Evolutionary conservation across 1,140 invertebrate species (phyloP), one percentile per base, ranked within the genome.

Genomic region (Diploscapter pachys): DNA sequence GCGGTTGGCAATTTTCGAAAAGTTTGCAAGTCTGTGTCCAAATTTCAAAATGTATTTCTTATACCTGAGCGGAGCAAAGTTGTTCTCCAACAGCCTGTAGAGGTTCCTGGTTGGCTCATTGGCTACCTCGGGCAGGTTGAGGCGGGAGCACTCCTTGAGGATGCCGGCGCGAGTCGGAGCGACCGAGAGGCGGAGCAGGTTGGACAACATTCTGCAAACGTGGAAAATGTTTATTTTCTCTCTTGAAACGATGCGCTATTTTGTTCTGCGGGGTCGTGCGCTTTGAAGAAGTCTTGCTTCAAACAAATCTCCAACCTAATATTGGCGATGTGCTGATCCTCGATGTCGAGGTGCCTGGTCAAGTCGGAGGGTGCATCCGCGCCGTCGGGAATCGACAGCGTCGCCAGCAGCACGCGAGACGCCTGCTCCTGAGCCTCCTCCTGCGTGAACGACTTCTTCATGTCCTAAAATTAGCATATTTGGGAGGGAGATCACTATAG

Each of bases 401-500:
- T 80, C 52, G 83, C 83, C 6, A 85, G 72, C 2, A 85, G 77
- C 8, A 85, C 81, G n/a, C 85, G 71, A 11, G 81, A 86, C 31
- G 83, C 84, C 66, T 86, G 84, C 11, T 85, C 84, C 55, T 75
- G 71, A 11, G 83, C 81, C 54, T 85, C 83, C 61, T 85, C 83
- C 9, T 68, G 81, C 6, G 75, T 75, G 74, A 86, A 85, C 5
- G 81, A 63, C 54, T 81, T 82, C 57, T 85, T 85, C 82, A 77
- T 79, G 52, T 78, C 72, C 56, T 84, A 85, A 75, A 85, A 59
- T 84, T 84, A 51, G 74, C 82, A 63, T 79, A 85, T 68, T 84
- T 85, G 55, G 84, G 95, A 56, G 98, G 91, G 3, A 98, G 86
- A 3, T 97, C 95, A 31, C 31, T 31, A 1, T 31, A 31, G 31